Evolutionary conservation across 2,888 invertebrate genomes (phyloP), one percentile per base, ranked within the genome.

Genomic region (Autographa gamma): DNA sequence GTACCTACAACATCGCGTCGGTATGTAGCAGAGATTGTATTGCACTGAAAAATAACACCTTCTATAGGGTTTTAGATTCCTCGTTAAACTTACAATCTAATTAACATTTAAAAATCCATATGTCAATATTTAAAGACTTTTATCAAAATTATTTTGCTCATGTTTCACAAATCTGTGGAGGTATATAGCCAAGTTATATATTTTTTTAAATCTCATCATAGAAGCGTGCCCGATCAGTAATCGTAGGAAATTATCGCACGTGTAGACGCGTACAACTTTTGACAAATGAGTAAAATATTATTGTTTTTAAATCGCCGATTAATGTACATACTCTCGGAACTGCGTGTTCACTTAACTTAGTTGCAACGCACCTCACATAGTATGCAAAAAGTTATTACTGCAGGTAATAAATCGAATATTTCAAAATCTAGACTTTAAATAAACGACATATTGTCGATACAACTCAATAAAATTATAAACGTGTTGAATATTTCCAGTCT

Each of bases 221-320:
- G 25, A 19, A 6, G 25, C 14, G 54, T 56, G 25, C 54, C 13
- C 32, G 16, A 25, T 32, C 31, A 58, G 63, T 68, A 66, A 8
- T 60, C 70, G 65, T 71, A 64, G 62, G 63, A 76, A 82, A 83
- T 82, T 82, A 76, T 76, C 74, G 80, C 32, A 75, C 70, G 61
- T 14, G 32, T 58, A 11, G 69, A 75, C 56, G 62, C 60, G 66
- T 63, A 52, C 67, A 59, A 77, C 75, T 63, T 84, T 77, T 82
- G 76, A 84, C 78, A 84, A 77, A 78, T 83, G 76, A 79, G 60
- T 73, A 74, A 74, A 48, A 76, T 75, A 78, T 82, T 76, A 75
- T 74, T 74, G 63, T 82, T 80, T 76, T 73, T 80, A 80, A 82
- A 76, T 78, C 71, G 63, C 61, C 79, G 71, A 78, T 76, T 66